Conservation (phyloP, 1,140 invertebrate species). For the Drosophila setifemur region DNA sequence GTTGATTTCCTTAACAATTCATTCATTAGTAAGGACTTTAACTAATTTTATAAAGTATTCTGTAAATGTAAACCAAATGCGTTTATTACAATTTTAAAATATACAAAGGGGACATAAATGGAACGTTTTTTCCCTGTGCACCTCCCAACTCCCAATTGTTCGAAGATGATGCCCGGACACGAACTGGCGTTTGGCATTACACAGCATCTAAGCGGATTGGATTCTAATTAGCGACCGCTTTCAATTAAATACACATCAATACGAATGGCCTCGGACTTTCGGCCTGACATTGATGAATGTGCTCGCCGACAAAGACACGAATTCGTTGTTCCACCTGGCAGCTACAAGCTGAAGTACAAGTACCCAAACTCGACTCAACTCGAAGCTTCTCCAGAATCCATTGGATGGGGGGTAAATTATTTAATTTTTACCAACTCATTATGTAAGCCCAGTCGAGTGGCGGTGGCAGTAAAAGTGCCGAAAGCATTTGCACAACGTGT, state of each 20-base stretch:
- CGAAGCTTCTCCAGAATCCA: slow-evolving; percentile 56
- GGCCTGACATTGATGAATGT: slow-evolving; percentile 72
- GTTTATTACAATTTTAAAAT: neutral
- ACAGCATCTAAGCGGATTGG: slow-evolving; percentile 47
- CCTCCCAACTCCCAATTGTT: slow-evolving; percentile 5
- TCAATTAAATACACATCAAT: slow-evolving; percentile 76
- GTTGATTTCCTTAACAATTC: no score
- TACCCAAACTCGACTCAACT: no score
- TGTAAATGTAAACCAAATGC: no score
- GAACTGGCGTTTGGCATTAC: slow-evolving; percentile 49
- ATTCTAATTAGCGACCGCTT: slow-evolving; percentile 69
- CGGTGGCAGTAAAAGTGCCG: slow-evolving; percentile 66
- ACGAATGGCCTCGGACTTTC: slow-evolving; percentile 42
- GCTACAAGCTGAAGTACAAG: slow-evolving; percentile 33
- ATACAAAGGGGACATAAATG: no score
- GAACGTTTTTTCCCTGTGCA: neutral
- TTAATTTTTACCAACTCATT: slow-evolving; percentile 66
- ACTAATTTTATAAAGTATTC: no score
- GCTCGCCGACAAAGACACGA: slow-evolving; percentile 59
- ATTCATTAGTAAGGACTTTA: no score
- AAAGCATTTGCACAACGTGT: slow-evolving; percentile 78
- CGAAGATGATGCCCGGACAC: slow-evolving; percentile 19
- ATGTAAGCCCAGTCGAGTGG: slow-evolving; percentile 52
- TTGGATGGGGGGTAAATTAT: slow-evolving; percentile 64
- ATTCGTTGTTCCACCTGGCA: slow-evolving; percentile 52